phyloP scores from a whole-genome alignment of 2,888 invertebrate genomes.

The Hydroisotoma schaefferi region DNA sequence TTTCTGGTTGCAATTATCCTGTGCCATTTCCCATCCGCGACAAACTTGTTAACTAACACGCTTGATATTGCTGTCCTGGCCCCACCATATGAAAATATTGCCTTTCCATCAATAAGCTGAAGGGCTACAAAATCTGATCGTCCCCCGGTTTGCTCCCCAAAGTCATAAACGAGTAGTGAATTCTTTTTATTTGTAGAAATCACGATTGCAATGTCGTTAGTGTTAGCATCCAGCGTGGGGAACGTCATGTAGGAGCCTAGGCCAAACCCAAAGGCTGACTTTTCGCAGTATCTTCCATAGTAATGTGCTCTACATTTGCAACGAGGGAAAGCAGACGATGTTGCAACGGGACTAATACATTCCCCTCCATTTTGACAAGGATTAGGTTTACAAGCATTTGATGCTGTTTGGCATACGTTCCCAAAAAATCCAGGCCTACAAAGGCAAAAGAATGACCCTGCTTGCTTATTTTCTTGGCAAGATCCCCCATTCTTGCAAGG shows the following conservation, averaged over 20 bases:
- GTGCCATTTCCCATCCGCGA: constrained; percentile 86
- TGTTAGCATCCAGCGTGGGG: constrained; percentile 76
- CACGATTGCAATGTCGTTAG: constrained; percentile 84
- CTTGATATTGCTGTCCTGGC: constrained; percentile 82
- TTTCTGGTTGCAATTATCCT: constrained; percentile 87
- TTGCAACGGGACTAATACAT: constrained; percentile 63
- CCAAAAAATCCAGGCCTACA: constrained; percentile 90
- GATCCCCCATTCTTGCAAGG: constrained; percentile 90
- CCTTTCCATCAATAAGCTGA: constrained; percentile 77
- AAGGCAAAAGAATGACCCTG: constrained; percentile 83
- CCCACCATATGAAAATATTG: constrained; percentile 85
- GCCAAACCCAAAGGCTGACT: constrained; percentile 82
- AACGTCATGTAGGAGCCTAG: constrained; percentile 88
- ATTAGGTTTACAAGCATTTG: constrained; percentile 86
- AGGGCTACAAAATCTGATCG: constrained; percentile 89
- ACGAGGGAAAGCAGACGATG: constrained; percentile 76
- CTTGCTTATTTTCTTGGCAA: constrained; percentile 81
- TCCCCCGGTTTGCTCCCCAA: constrained; percentile 80
- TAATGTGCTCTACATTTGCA: constrained; percentile 78
- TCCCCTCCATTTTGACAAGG: constrained; percentile 79
- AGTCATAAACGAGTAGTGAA: constrained; percentile 85
- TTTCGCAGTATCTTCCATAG: constrained; percentile 87
- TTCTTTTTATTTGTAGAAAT: constrained; percentile 86
- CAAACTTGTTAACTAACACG: constrained; percentile 65
- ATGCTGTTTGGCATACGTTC: constrained; percentile 77